Evolutionary conservation across 2,797 vertebrate genomes (phyloP), one percentile per base, ranked within the genome.

Genomic region (Atherinosoma microstoma): DNA sequence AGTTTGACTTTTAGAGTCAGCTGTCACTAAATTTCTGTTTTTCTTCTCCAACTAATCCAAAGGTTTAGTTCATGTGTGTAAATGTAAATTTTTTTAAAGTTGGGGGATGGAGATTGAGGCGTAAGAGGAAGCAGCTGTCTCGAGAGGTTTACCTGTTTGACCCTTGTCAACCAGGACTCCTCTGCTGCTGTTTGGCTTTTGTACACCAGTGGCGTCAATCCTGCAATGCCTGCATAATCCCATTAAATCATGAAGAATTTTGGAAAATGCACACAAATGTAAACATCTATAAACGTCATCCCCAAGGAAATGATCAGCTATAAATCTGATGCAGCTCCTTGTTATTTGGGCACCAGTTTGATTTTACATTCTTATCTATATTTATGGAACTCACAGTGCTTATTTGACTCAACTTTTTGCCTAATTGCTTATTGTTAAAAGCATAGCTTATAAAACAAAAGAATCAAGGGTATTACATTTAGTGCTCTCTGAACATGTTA

Each of bases 61-160:
- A 49, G 11, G 3, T 24, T 22, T 53, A 4, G 22, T 53, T 53
- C 11, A 53, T 11, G 11, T 51, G 47, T 51, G n/a, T 51, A 22
- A 51, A 51, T 51, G 47, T 40, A 1, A 3, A 0, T 40, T 38
- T 38, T 38, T 38, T 40, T 15, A 4, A 16, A 16, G 38, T 40
- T 1, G 11, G 24, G 53, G 15, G 13, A 1, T 4, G 12, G 11
- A 58, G 70, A 10, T 9, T 24, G 16, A 36, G 58, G 22, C 34
- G 57, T 73, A 75, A 87, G 73, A 45, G 75, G 58, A 81, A 82
- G 58, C 83, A 82, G 82, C 84, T 74, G 79, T 30, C 58, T 73
- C 29, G 58, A 18, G 56, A 74, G 69, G 54, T 79, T 71, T 79
- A 84, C 73, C 82, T 78, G 65, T 70, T 32, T 61, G 76, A 71